phyloP scores from a whole-genome alignment of 2,113 vertebrate species.

The Brachyhypopomus occidentalis region DNA sequence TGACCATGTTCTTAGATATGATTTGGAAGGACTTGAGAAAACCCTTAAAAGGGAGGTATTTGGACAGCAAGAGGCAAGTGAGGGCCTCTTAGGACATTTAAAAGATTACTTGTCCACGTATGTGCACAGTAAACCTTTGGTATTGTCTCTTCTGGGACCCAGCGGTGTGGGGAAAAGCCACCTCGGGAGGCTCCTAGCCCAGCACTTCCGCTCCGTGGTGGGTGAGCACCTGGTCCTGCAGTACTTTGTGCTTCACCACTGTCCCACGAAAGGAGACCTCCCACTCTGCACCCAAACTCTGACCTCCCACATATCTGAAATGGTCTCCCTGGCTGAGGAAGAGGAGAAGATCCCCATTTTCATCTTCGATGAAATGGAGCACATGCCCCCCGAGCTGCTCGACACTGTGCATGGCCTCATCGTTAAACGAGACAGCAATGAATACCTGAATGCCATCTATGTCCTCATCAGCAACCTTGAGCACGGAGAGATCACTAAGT shows the following conservation, averaged over 20 bases:
- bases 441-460: constrained; percentile 88
- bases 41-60: constrained; percentile 87
- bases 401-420: constrained; percentile 79
- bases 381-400: constrained; percentile 80
- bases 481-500: constrained; percentile 79
- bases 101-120: constrained; percentile 92
- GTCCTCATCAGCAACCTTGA: constrained; percentile 87
- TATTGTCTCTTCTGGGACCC: constrained; percentile 90
- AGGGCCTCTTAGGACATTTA: constrained; percentile 78
- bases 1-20: constrained; percentile 90
- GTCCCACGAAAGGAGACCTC: constrained; percentile 72
- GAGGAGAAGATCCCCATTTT: constrained; percentile 91
- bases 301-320: constrained; percentile 69
- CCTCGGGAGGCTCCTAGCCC: constrained; percentile 85
- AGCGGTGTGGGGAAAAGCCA: constrained; percentile 93
- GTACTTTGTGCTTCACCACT: constrained; percentile 89
- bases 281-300: constrained; percentile 75
- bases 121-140: constrained; percentile 89
- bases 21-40: constrained; percentile 90
- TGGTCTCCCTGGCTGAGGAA: constrained; percentile 80
- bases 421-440: constrained; percentile 77
- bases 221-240: constrained; percentile 84
- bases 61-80: constrained; percentile 83
- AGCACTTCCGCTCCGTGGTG: constrained; percentile 89
- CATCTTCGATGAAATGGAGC: constrained; percentile 90